Evolutionary conservation across 2,113 vertebrate species (phyloP), one percentile per base, ranked within the genome.

Genomic region (Notiomystis cincta): DNA sequence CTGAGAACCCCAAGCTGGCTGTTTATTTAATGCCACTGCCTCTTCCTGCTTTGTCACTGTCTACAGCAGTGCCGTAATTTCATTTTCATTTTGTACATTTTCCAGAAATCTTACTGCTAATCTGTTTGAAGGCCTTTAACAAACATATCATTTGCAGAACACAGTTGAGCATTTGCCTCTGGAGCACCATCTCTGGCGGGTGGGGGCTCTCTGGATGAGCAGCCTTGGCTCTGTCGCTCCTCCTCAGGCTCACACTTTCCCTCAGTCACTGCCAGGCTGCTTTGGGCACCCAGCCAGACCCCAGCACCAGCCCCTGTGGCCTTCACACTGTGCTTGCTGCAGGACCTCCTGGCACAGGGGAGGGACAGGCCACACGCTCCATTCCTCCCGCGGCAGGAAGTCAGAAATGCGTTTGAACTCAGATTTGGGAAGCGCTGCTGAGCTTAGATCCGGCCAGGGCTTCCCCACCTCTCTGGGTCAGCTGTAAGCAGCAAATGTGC

Each of bases 21-120:
- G 73, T 97, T 94, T 94, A 50, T 89, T 95, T 96, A 95, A 94
- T 73, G 81, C 57, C 93, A 94, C 85, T 94, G 87, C 72, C 61
- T 91, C 87, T 93, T 65, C 58, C 15, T 58, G 87, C 66, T 93
- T 88, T 85, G 89, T 96, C 95, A 91, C 91, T 65, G 15, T 61
- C 66, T 82, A 40, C 47, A 91, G 60, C 60, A 69, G 28, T 5
- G 69, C 81, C 61, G 76, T 86, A 71, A 95, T 87, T 97, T 65
- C 76, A 75, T 35, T 91, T 95, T 87, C n/a, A 69, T 51, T 90
- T 85, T 65, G 62, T 57, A 65, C 42, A 0, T 85, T 93, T 96
- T 82, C 93, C 89, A 94, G 89, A 87, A 95, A 54, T 72, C 78
- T 56, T 17, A 7, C n/a, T 93, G 61, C 53, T 38, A 8, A 69